These are phyloP conservation scores for Operophtera brumata DNA, from an alignment of 2,888 invertebrate species.

Conservation along the genomic window DNA sequence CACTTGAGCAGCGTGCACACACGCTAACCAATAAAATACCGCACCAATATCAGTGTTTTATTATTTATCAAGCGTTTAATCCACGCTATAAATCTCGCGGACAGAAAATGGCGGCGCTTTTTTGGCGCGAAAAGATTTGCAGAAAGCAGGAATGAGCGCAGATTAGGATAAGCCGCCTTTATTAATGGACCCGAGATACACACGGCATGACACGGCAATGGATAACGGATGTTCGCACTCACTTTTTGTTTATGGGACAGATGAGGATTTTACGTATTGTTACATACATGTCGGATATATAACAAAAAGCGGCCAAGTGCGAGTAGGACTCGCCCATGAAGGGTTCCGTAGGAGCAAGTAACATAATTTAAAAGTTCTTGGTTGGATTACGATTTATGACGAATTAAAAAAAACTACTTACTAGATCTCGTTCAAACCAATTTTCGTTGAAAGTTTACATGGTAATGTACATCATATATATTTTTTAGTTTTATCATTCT, in stretches of 20 bases:
- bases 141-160: constrained; percentile 78
- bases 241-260: constrained; percentile 27
- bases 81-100: constrained; percentile 73
- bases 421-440: too few relatives aligned
- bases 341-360: too few relatives aligned
- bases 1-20: constrained; percentile 1
- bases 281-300: not conserved
- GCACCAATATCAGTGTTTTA: constrained; percentile 49
- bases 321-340: too few relatives aligned
- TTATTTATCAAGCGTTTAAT: constrained; percentile 53
- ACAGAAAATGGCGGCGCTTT: constrained; percentile 67
- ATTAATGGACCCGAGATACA: constrained; percentile 78
- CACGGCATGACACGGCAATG: constrained; percentile 52
- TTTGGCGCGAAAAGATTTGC: constrained; percentile 76
- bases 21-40: constrained; percentile 17
- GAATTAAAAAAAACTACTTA: too few relatives aligned
- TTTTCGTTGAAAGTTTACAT: too few relatives aligned
- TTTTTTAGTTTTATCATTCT: too few relatives aligned
- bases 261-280: constrained; percentile 32
- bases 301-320: too few relatives aligned
- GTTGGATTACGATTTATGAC: too few relatives aligned
- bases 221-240: constrained; percentile 61
- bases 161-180: constrained; percentile 77
- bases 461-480: too few relatives aligned
- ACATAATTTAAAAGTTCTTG: too few relatives aligned